These are phyloP conservation scores for Craterocephalus amniculus DNA, from an alignment of 2,797 vertebrate species.

Conservation along the genomic window DNA sequence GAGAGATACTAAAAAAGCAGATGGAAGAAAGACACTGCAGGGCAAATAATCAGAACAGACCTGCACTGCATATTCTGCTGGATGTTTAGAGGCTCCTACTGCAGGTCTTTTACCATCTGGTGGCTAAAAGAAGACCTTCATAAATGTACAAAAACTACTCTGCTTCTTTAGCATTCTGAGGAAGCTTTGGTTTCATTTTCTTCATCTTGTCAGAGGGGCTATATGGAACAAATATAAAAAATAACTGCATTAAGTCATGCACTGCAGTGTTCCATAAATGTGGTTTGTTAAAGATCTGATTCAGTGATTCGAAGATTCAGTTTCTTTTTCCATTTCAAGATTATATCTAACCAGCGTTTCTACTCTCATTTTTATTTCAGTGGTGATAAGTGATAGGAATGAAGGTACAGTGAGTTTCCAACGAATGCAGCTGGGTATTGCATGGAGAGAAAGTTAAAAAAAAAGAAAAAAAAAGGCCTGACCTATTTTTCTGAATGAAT, in stretches of 20 bases:
- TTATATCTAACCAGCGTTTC: conserved; percentile 25
- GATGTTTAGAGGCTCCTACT: conserved; percentile 2
- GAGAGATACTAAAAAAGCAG: conserved; percentile 4
- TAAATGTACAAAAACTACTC: neutral
- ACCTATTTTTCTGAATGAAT: conserved; percentile 73
- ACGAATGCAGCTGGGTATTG: conserved; percentile 41
- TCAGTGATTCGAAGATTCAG: neutral
- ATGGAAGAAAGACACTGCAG: neutral
- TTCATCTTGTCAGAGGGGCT: neutral
- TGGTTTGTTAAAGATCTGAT: conserved; percentile 12
- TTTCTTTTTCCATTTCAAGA: neutral
- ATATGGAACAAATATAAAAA: neutral
- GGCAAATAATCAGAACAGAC: conserved; percentile 14
- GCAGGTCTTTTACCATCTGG: neutral
- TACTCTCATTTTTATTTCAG: conserved; percentile 24
- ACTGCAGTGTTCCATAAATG: conserved; percentile 5
- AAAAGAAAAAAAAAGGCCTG: conserved; percentile 32
- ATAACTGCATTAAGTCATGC: neutral
- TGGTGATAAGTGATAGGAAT: conserved; percentile 43
- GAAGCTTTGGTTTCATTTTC: neutral
- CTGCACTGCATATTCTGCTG: conserved; percentile 14
- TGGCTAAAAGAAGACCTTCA: neutral
- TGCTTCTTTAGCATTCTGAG: neutral
- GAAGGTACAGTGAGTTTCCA: conserved; percentile 44
- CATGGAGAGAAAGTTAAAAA: conserved; percentile 37